Percentiles rank a stretch among this genome's conserved stretches.
Evolutionary conservation across 2,113 vertebrate genomes (phyloP).

Genomic region (Macquaria australasica): DNA sequence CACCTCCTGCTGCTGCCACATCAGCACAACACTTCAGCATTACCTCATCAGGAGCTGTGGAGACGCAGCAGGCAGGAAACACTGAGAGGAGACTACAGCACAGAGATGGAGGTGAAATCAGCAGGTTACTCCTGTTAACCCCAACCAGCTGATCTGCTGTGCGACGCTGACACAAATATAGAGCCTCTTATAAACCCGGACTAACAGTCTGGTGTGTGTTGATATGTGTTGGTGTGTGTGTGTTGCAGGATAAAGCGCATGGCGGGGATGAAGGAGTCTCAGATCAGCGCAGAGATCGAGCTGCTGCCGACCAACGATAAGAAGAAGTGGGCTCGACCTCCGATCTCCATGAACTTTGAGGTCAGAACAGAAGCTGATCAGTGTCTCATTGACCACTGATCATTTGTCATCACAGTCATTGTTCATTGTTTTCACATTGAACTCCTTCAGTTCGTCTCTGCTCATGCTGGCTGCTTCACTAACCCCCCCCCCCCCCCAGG

Average conservation of each 20-base stretch:
- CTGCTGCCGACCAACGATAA: conserved; percentile 95
- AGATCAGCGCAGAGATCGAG: conserved; percentile 96
- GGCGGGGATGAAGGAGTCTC: conserved; percentile 97
- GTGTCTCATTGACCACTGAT: too few relatives aligned
- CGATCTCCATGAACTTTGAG: conserved; percentile 98
- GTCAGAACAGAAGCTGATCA: conserved; percentile 45
- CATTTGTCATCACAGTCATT: too few relatives aligned
- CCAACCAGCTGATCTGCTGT: too few relatives aligned
- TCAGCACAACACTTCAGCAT: not conserved
- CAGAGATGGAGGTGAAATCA: too few relatives aligned
- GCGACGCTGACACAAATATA: too few relatives aligned
- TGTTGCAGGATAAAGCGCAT: conserved; percentile 91
- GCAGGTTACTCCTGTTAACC: too few relatives aligned
- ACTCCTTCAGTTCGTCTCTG: too few relatives aligned
- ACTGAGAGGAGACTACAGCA: too few relatives aligned
- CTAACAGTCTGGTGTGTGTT: too few relatives aligned
- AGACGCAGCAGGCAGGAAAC: not conserved
- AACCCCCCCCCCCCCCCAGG: conserved; percentile 74
- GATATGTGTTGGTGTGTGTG: not conserved
- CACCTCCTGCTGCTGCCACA: not conserved
- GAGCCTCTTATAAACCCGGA: too few relatives aligned
- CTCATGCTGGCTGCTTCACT: too few relatives aligned
- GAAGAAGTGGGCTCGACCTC: conserved; percentile 96
- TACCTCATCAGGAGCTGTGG: not conserved
- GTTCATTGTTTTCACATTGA: not conserved